Evolutionary conservation across 2,797 vertebrate species (phyloP).

Genomic region (Enteromius anoplus): DNA sequence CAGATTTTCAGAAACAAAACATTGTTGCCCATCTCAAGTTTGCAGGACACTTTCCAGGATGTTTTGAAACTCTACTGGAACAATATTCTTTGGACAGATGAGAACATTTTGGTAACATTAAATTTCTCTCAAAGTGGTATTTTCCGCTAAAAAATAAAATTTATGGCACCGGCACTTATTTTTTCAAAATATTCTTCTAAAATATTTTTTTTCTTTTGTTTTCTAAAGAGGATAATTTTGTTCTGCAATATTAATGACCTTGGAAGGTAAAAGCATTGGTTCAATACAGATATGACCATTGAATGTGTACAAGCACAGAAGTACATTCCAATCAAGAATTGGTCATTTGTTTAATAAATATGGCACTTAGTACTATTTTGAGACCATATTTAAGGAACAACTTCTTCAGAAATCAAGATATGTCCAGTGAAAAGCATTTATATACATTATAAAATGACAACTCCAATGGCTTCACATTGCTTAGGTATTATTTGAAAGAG

Average conservation of each 20-base stretch:
- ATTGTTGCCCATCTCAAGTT: constrained; percentile 18
- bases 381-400: not conserved
- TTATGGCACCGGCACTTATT: not conserved
- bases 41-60: not conserved
- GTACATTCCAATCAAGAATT: no score
- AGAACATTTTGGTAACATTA: constrained; percentile 1
- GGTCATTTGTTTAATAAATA: not conserved
- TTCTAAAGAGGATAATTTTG: not conserved
- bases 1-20: constrained; percentile 2
- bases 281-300: not conserved
- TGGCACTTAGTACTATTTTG: not conserved
- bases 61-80: not conserved
- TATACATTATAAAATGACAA: not conserved
- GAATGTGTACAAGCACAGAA: no score
- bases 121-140: not conserved
- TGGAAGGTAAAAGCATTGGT: not conserved
- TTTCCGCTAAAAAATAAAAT: not conserved
- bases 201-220: not conserved
- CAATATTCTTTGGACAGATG: not conserved
- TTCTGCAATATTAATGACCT: not conserved
- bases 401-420: not conserved
- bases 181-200: not conserved
- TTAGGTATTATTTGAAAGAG: not conserved
- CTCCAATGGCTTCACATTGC: not conserved
- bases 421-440: not conserved